These are phyloP conservation scores for Agrenia bidenticulata DNA, from an alignment of 2,888 invertebrate species.

Conservation along the genomic window DNA sequence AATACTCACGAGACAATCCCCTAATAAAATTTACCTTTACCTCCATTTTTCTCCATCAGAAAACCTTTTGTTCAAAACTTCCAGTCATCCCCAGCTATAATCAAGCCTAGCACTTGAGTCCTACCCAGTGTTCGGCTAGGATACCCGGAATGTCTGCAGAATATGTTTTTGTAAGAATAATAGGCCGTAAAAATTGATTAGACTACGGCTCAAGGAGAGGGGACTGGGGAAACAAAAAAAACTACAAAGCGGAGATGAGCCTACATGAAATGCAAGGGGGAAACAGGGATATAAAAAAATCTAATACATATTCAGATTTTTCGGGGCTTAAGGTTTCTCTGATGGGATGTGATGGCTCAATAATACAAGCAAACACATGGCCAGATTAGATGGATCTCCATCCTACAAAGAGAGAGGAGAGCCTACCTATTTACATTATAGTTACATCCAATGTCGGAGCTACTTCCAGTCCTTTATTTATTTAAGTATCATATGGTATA, in stretches of 20 bases:
- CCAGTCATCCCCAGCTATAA: not conserved
- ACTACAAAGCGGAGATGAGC: slow-evolving; percentile 20
- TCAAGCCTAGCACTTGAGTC: too few relatives aligned
- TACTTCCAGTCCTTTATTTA: too few relatives aligned
- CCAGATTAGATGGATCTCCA: slow-evolving; percentile 4
- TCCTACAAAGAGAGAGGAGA: not conserved
- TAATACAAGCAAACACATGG: slow-evolving; percentile 18
- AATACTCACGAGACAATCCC: slow-evolving; percentile 7
- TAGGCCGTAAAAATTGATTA: slow-evolving; percentile 37
- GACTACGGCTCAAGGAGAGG: slow-evolving; percentile 18
- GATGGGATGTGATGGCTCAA: slow-evolving; percentile 30
- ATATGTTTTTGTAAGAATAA: slow-evolving; percentile 28
- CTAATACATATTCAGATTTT: slow-evolving; percentile 34
- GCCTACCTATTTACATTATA: not conserved
- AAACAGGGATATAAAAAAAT: slow-evolving; percentile 16
- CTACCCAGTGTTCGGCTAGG: not conserved
- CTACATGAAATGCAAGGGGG: not conserved
- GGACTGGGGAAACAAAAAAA: slow-evolving; percentile 10
- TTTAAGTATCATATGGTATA: too few relatives aligned
- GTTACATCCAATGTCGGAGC: too few relatives aligned
- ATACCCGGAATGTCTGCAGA: not conserved
- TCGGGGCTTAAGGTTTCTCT: slow-evolving; percentile 23
- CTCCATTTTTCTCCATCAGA: not conserved
- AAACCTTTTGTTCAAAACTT: not conserved
- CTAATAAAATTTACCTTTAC: not conserved